Evolutionary conservation across 2,888 invertebrate species (phyloP), one percentile per base, ranked within the genome.

Genomic region (Pogonocherus hispidulus): DNA sequence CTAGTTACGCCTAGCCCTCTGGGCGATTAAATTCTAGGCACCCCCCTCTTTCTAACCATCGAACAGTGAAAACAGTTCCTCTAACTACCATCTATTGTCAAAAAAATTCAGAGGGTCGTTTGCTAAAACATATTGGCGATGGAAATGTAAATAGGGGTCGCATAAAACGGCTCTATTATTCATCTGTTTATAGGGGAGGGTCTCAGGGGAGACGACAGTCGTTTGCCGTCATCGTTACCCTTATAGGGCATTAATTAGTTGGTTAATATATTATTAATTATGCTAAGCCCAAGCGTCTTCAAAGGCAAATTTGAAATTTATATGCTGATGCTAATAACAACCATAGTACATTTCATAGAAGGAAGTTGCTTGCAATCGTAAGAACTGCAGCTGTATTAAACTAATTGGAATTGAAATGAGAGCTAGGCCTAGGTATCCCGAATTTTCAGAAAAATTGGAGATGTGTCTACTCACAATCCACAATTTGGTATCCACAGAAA

Each of bases 91-190:
- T 22, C 22, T 22, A 20, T 18, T 20, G 19, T n/a, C 47, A 8
- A 22, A 47, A 47, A 47, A 47, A 47, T 9, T 47, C 4, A 4
- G 8, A 47, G 47, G 47, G 47, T 22, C 19, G 19, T 2, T 47
- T 20, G 47, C 47, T 47, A 47, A 47, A 47, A 47, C 47, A 47
- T 22, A 47, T 47, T 47, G 47, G 11, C 19, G 22, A 22, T 18
- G 46, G 23, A 23, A 20, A 27, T 27, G 57, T 22, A 59, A 59
- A 59, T 44, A 59, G 22, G 57, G 57, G 57, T 59, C 16, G 27
- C 37, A 18, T 22, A 59, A 22, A 59, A 44, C 46, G 57, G 57
- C 46, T 59, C 57, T 59, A 59, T 59, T 59, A 56, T 56, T 56
- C 56, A 56, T 56, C 56, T 56, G 19, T 56, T 56, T 56, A 18